Evolutionary conservation across 2,888 invertebrate genomes (phyloP), one percentile per base, ranked within the genome.

Genomic region (Drosophila limbata): DNA sequence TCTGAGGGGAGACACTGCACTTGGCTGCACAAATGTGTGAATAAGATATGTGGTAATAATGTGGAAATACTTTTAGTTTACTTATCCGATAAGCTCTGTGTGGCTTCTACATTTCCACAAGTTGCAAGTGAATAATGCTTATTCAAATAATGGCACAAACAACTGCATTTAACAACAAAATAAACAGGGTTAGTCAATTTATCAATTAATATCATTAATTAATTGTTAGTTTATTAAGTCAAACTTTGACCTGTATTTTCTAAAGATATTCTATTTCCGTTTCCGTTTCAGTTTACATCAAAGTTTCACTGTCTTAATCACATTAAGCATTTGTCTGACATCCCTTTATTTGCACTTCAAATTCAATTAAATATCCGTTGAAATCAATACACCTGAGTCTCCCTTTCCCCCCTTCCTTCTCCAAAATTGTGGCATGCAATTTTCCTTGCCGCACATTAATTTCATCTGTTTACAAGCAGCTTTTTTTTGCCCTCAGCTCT

Each of bases 361-460:
- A 73, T 73, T 60, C 55, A 73, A 73, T 73, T 60, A 73, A 52
- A 48, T 47, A 51, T 19, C 47, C 17, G 52, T 13, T 55, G 74
- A 69, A 73, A 73, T 73, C 73, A 73, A 73, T 73, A 61, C 74
- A 61, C 52, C 52, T 69, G 64, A 64, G 62, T 63, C 61, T 3
- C 9, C 1, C 19, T 17, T 11, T 2, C 5, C 3, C 1, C 1
- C 13, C 6, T 2, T 10, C 15, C 10, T 39, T 15, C 10, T 25
- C 4, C 15, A 25, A 4, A 8, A 33, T n/a, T 44, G 8, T 52
- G 42, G 56, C 51, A 64, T 57, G 52, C 59, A 65, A 65, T 65
- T 70, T 65, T 70, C 25, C 59, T 73, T 67, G 74, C 63, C 72
- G 79, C 83, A 76, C 88, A 88, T 86, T 86, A 86, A 86, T 88